These are phyloP conservation scores for Rattus rattus DNA, from an alignment of 2,113 vertebrate species.

Conservation along the genomic window DNA sequence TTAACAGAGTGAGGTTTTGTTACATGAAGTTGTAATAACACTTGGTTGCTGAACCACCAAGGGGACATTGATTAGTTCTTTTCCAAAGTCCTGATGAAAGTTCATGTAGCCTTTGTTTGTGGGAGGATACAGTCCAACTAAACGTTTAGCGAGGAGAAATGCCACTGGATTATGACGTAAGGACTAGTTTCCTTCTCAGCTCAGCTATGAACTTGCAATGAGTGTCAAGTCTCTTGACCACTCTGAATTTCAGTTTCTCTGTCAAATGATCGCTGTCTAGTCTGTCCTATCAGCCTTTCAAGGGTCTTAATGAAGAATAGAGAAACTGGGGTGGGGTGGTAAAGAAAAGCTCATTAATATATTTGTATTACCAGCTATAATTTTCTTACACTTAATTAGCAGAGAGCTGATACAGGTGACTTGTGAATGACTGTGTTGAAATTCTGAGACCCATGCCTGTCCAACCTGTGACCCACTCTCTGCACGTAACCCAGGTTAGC, in stretches of 20 bases:
- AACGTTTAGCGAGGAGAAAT: not conserved
- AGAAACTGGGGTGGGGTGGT: not conserved
- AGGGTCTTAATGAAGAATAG: constrained; percentile 8
- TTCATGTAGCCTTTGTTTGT: constrained; percentile 27
- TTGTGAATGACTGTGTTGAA: not conserved
- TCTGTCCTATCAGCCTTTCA: not conserved
- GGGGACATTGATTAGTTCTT: constrained; percentile 65
- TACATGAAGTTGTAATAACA: constrained; percentile 48
- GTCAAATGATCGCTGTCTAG: constrained; percentile 19
- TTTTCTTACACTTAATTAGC: not conserved
- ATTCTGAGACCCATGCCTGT: not conserved
- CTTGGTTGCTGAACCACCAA: constrained; percentile 61
- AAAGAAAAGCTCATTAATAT: constrained; percentile 11
- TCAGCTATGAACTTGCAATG: not conserved
- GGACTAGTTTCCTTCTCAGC: not conserved
- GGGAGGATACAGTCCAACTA: not conserved
- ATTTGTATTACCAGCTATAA: not conserved
- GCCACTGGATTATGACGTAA: not conserved
- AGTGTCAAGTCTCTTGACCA: not conserved
- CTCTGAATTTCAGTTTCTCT: not conserved
- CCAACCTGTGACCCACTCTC: not conserved
- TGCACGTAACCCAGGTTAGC: not conserved
- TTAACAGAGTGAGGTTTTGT: constrained; percentile 72
- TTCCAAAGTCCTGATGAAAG: constrained; percentile 43
- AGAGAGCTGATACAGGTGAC: not conserved